phyloP scores from a whole-genome alignment of 2,888 invertebrate genomes.

The Caenorhabditis imperialis region DNA sequence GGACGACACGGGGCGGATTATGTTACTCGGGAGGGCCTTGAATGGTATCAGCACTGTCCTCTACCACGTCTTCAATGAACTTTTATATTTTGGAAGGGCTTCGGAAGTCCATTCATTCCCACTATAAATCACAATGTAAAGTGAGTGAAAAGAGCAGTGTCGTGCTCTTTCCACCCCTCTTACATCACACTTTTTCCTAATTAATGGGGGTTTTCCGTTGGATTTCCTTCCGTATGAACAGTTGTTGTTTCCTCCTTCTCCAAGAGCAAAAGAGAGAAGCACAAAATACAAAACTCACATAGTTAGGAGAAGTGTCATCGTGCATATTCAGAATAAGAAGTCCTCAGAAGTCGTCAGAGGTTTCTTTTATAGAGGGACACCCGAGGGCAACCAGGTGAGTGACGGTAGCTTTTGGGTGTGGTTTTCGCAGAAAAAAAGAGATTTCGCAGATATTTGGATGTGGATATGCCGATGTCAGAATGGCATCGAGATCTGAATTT shows the following conservation, averaged over 20 bases:
- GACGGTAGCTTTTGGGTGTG: conserved; percentile 50
- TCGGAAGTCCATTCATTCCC: no score
- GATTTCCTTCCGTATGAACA: conserved; percentile 4
- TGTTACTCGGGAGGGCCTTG: no score
- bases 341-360: neutral
- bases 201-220: conserved; percentile 16
- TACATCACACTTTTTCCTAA: no score
- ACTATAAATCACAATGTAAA: conserved; percentile 24
- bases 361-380: conserved; percentile 2
- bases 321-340: conserved; percentile 18
- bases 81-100: no score
- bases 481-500: conserved; percentile 57
- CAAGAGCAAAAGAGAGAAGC: conserved; percentile 13
- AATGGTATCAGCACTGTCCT: no score
- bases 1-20: no score
- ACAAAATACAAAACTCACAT: conserved; percentile 56
- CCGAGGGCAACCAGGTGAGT: conserved; percentile 41
- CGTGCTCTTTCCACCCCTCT: no score
- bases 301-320: conserved; percentile 32
- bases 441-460: conserved; percentile 12
- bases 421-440: conserved; percentile 16
- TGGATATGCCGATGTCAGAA: conserved; percentile 46
- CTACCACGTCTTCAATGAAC: no score
- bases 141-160: neutral
- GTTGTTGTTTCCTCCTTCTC: conserved; percentile 15